A percentile compares a stretch with the other conserved stretches of the same genome.
Evolutionary conservation across 2,797 vertebrate species (phyloP).

Genomic region (Limosa lapponica): DNA sequence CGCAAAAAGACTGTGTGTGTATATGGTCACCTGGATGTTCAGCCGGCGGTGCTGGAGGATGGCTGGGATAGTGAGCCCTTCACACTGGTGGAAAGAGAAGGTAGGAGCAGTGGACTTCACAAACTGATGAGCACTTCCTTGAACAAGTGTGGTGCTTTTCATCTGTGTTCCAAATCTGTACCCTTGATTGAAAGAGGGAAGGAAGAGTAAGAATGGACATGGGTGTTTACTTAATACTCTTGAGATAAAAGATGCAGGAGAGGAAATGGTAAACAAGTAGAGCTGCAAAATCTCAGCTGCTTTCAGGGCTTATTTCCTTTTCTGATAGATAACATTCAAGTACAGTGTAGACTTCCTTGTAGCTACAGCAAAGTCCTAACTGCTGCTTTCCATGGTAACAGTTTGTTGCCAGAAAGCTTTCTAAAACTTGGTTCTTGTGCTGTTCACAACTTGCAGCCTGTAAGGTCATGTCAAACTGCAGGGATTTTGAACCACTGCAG

Average conservation of each 20-base stretch:
- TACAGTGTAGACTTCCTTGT: too few species aligned
- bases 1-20: constrained; percentile 94
- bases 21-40: constrained; percentile 96
- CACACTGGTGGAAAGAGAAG: constrained; percentile 91
- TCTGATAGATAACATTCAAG: too few species aligned
- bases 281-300: not conserved
- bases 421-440: not conserved
- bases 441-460: not conserved
- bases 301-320: not conserved
- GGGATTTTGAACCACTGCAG: not conserved
- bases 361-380: not conserved
- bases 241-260: not conserved
- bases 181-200: not conserved
- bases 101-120: constrained; percentile 69
- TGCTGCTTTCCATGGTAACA: not conserved
- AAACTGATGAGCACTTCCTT: not conserved
- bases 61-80: constrained; percentile 98
- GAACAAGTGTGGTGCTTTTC: not conserved
- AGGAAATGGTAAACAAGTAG: not conserved
- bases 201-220: not conserved
- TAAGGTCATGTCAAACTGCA: not conserved
- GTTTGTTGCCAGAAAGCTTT: not conserved
- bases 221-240: not conserved
- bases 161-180: not conserved
- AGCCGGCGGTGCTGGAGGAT: constrained; percentile 89